Conservation (phyloP, 2,797 vertebrate genomes). For the Phalanger gymnotis region DNA sequence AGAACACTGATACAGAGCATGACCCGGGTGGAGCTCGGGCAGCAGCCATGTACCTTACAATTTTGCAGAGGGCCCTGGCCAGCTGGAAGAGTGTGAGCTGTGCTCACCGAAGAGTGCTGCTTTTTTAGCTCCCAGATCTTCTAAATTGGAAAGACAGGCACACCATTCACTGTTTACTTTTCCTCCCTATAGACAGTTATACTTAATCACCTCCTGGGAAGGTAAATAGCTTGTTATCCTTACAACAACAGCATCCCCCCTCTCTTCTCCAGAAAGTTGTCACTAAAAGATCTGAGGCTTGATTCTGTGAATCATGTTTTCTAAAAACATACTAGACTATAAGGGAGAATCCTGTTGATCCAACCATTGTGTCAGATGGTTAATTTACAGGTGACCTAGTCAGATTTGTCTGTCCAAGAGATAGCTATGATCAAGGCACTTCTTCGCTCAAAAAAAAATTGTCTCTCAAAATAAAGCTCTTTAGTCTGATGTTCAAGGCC, state of each 20-base stretch:
- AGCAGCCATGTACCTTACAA: neutral
- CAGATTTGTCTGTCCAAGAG: neutral
- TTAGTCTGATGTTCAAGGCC: neutral
- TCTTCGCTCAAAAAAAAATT: neutral
- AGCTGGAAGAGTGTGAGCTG: neutral
- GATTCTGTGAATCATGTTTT: conserved; percentile 7
- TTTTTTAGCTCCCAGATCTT: neutral
- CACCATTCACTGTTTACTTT: neutral
- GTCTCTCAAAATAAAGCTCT: neutral
- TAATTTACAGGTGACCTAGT: neutral
- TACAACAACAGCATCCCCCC: neutral
- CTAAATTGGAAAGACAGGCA: neutral
- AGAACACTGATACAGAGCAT: neutral
- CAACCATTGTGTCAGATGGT: neutral
- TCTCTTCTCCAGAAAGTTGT: neutral
- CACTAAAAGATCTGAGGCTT: neutral
- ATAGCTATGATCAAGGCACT: neutral
- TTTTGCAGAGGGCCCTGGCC: neutral
- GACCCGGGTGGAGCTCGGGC: neutral
- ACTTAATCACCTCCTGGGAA: neutral
- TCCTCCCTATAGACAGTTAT: neutral
- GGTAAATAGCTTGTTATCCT: neutral
- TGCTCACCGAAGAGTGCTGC: fast-evolving
- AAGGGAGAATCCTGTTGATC: neutral
- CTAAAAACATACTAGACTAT: neutral